These are phyloP conservation scores for Microcebus tavaratra DNA, from an alignment of 2,113 vertebrate genomes.

Conservation along the genomic window DNA sequence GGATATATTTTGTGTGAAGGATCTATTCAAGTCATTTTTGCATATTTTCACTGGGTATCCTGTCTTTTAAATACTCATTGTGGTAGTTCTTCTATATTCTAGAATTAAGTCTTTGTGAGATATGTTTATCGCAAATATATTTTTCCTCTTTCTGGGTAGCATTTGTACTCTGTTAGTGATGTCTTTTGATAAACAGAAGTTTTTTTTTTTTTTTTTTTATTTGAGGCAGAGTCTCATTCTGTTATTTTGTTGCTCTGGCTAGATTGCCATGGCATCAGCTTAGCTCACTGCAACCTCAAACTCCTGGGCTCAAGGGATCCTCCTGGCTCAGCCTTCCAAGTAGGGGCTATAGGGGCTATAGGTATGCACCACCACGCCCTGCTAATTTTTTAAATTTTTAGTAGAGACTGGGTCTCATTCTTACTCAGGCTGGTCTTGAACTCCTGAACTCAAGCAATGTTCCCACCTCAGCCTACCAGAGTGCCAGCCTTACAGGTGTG, in stretches of 20 bases:
- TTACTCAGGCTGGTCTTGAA: too few relatives aligned
- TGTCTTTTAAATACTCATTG: not conserved
- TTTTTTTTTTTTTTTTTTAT: not conserved
- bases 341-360: not conserved
- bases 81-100: not conserved
- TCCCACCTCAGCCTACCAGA: too few relatives aligned
- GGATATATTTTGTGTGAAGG: not conserved
- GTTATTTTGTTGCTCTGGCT: too few relatives aligned
- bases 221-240: not conserved
- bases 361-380: not conserved
- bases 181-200: not conserved
- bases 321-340: not conserved
- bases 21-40: not conserved
- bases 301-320: not conserved
- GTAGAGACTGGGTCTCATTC: too few relatives aligned
- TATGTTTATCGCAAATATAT: not conserved
- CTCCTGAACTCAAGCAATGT: too few relatives aligned
- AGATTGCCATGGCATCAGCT: too few relatives aligned
- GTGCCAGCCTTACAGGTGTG: too few relatives aligned
- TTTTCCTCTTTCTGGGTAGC: not conserved
- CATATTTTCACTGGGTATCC: not conserved
- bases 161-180: not conserved
- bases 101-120: not conserved
- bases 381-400: not conserved
- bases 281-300: not conserved